Conservation (phyloP, 1,140 invertebrate species). For the Battus philenor region DNA sequence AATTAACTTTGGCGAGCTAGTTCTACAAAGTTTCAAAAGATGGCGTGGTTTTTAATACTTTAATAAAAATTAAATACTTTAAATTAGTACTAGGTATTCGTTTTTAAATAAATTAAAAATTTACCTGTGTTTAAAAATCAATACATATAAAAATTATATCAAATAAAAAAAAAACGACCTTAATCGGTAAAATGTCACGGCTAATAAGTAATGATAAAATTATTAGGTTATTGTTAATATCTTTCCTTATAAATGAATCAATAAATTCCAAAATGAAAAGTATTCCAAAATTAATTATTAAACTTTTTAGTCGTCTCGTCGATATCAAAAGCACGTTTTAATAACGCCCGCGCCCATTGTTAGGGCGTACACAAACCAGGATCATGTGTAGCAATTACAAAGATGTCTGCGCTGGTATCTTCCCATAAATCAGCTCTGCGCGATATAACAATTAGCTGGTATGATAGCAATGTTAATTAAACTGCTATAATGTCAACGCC, state of each 20-base stretch:
- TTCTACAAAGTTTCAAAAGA: too few relatives aligned
- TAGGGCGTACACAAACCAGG: constrained; percentile 41
- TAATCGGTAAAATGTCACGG: too few relatives aligned
- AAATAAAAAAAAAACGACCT: too few relatives aligned
- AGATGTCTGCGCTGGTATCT: constrained; percentile 64
- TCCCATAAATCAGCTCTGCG: constrained; percentile 72
- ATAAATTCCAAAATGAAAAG: neutral
- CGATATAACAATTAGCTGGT: constrained; percentile 77
- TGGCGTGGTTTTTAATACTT: too few relatives aligned
- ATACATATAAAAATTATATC: too few relatives aligned
- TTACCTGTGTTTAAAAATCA: too few relatives aligned
- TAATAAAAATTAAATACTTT: too few relatives aligned
- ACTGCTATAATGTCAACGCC: constrained; percentile 60
- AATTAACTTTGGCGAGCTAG: too few relatives aligned
- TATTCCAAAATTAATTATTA: too few relatives aligned
- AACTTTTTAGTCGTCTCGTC: neutral
- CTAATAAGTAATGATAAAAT: too few relatives aligned
- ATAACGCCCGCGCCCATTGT: constrained; percentile 34
- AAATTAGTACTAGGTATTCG: too few relatives aligned
- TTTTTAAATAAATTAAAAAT: too few relatives aligned
- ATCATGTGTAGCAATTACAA: constrained; percentile 68
- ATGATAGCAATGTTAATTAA: constrained; percentile 78
- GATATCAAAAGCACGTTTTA: constrained; percentile 13
- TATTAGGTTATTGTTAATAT: neutral
- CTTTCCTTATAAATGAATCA: neutral